Evolutionary conservation across 2,113 vertebrate genomes (phyloP).

Genomic region (Centrocercus urophasianus): DNA sequence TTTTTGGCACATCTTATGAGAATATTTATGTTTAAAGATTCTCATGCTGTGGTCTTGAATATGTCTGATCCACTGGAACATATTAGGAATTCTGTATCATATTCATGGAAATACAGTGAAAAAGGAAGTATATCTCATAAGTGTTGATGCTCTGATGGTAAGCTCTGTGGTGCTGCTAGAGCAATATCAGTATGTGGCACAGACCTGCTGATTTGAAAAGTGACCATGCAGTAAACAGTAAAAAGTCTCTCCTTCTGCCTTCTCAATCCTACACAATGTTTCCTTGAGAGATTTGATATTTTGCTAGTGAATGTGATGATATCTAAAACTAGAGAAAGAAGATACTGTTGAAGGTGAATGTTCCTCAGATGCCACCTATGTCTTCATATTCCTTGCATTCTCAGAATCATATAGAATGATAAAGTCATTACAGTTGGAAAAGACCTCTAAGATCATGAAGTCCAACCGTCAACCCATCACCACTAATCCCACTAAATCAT

Average conservation of each 20-base stretch:
- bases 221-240: neutral
- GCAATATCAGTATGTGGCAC: neutral
- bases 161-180: neutral
- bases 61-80: rapidly evolving
- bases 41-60: neutral
- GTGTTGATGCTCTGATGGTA: neutral
- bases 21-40: neutral
- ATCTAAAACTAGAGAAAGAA: neutral
- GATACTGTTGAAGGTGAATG: neutral
- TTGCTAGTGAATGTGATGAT: neutral
- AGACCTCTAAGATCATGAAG: too few species aligned
- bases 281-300: neutral
- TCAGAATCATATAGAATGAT: neutral
- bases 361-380: neutral
- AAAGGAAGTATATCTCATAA: neutral
- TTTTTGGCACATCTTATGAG: neutral
- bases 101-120: rapidly evolving
- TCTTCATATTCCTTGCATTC: neutral
- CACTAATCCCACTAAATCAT: too few species aligned
- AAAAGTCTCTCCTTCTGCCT: neutral
- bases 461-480: too few species aligned
- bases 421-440: too few species aligned
- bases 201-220: neutral
- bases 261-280: neutral
- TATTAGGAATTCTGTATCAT: neutral